Evolutionary conservation across 2,888 invertebrate genomes (phyloP).

Genomic region (Lampropteryx suffumata): DNA sequence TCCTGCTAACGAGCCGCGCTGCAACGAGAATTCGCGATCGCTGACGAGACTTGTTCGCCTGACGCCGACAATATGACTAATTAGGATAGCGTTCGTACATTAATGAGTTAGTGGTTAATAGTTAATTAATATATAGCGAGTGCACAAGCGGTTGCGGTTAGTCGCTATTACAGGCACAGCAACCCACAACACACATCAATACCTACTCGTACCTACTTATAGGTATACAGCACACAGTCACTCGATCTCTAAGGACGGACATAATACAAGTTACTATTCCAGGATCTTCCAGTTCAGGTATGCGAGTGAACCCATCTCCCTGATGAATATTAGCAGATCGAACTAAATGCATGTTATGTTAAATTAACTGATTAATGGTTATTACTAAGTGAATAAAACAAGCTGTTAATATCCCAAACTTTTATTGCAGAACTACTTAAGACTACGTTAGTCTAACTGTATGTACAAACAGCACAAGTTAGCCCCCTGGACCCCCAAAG

Average conservation of each 20-base stretch:
- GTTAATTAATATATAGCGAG: not conserved
- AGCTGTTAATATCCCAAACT: slow-evolving; percentile 58
- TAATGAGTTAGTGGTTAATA: not conserved
- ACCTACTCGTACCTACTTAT: not conserved
- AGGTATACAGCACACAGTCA: no score
- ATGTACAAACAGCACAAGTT: slow-evolving; percentile 22
- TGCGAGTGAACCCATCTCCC: no score
- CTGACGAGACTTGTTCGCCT: no score
- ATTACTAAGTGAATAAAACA: slow-evolving; percentile 51
- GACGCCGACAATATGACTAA: not conserved
- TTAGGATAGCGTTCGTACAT: not conserved
- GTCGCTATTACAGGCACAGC: not conserved
- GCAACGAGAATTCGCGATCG: no score
- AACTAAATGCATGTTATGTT: not conserved
- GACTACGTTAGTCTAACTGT: slow-evolving; percentile 17
- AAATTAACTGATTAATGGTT: no score
- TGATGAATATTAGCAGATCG: no score
- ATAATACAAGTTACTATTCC: no score
- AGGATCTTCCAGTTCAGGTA: no score
- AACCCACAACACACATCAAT: not conserved
- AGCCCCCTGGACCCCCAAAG: no score
- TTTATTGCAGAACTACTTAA: slow-evolving; percentile 47
- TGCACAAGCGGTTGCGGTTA: slow-evolving; percentile 1
- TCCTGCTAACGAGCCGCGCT: no score
- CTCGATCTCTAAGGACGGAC: no score